These are phyloP conservation scores for Glossophaga mutica DNA, from an alignment of 2,797 vertebrate species.

Conservation along the genomic window DNA sequence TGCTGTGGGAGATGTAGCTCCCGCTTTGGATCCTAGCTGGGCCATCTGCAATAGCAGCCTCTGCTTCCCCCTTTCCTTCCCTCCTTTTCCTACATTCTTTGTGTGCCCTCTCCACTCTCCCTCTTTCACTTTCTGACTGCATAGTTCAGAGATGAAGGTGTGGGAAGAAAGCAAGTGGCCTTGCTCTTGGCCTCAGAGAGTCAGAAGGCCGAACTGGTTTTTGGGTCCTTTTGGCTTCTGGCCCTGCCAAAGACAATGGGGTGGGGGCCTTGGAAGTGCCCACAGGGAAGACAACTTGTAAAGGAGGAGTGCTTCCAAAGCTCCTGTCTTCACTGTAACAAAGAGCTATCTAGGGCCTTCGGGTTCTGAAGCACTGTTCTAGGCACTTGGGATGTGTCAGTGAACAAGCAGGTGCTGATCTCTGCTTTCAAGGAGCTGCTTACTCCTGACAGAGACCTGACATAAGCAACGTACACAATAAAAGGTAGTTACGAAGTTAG, in stretches of 20 bases:
- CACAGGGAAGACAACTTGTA: background rate
- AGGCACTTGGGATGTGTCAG: rapidly evolving
- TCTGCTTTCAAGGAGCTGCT: background rate
- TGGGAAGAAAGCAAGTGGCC: background rate
- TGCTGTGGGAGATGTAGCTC: background rate
- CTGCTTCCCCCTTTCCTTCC: background rate
- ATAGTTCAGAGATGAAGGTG: background rate
- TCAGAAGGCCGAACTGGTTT: background rate
- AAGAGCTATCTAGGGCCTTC: background rate
- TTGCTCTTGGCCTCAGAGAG: background rate
- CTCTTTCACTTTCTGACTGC: background rate
- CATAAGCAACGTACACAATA: rapidly evolving
- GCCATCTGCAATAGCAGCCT: too few relatives aligned
- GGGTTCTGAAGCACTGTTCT: background rate
- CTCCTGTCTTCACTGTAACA: background rate
- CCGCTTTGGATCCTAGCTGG: too few relatives aligned
- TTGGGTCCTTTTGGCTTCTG: background rate
- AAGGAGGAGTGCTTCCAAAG: background rate
- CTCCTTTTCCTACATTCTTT: background rate
- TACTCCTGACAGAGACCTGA: background rate
- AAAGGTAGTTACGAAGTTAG: background rate
- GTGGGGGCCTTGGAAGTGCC: background rate
- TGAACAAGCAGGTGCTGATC: background rate
- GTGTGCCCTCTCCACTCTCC: rapidly evolving
- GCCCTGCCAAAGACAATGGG: background rate